Evolutionary conservation across 1,140 invertebrate genomes (phyloP), one percentile per base, ranked within the genome.

Genomic region (Eupeodes corollae): DNA sequence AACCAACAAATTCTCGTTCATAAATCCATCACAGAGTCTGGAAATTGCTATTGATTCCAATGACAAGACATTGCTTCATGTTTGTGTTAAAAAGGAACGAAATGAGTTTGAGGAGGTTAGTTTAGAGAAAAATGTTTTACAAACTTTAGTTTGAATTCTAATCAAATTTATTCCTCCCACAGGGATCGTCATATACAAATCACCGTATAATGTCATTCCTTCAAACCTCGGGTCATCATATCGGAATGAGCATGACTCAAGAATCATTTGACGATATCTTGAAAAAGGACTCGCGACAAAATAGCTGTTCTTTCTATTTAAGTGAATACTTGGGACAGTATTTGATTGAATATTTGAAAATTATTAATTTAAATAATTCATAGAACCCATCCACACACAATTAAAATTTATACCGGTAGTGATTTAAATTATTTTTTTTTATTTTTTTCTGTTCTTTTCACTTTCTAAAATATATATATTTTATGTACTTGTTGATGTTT

Each of bases 231-330:
- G 46, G 34, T n/a, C 26, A 39, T 6, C 46, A 41, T 16, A 19
- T 16, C 16, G 47, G 51, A 1, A 42, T 57, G 21, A 50, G 34
- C 11, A 49, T 53, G 6, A 49, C 49, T 11, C 46, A 47, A 42
- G 56, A 59, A 45, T 61, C 60, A 3, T 34, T 66, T 1, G 53
- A 30, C 16, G 57, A 66, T 50, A 37, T 66, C 35, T 48, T 65
- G 14, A 40, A 51, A 34, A 56, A 54, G n/a, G 16, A 56, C 3
- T 47, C 48, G 14, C 52, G 56, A 3, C 55, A 56, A 13, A 51
- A 56, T n/a, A 49, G 65, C 39, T 66, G 62, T 44, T 52, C 55
- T n/a, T 66, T 66, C 40, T 66, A 57, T 40, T 61, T 66, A 6
- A 58, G 52, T 12, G 56, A 57, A 37, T 53, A 57, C 38, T 50